These are phyloP conservation scores for Triplophysa dalaica DNA, from an alignment of 2,113 vertebrate genomes.

Conservation along the genomic window DNA sequence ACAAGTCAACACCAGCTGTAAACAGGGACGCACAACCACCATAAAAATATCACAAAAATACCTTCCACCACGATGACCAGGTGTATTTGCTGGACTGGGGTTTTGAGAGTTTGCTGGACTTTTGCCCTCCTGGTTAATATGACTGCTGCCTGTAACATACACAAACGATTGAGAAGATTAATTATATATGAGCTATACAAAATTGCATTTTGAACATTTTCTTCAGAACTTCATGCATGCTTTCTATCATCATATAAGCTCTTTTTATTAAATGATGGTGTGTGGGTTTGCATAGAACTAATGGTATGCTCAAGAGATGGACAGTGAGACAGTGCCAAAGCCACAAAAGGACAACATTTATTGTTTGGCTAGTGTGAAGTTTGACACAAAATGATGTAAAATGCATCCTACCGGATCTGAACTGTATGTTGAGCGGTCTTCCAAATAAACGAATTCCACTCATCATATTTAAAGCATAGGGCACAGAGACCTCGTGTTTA, in stretches of 20 bases:
- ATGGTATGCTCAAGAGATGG: neutral
- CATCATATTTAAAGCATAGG: slow-evolving; percentile 87
- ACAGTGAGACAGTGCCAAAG: neutral
- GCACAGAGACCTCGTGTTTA: slow-evolving; percentile 91
- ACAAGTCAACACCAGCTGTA: neutral
- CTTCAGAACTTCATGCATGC: neutral
- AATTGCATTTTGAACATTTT: no score
- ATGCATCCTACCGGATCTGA: slow-evolving; percentile 82
- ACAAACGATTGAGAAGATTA: neutral
- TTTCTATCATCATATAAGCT: neutral
- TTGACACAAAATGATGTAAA: neutral
- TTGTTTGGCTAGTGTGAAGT: neutral
- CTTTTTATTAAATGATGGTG: no score
- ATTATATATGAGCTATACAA: neutral
- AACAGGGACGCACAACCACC: neutral
- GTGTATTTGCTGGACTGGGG: slow-evolving; percentile 65
- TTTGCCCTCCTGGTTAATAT: slow-evolving; percentile 75
- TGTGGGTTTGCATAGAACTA: neutral
- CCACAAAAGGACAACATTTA: neutral
- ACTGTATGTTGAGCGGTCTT: slow-evolving; percentile 87
- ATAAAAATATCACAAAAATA: slow-evolving; percentile 41
- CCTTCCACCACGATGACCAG: slow-evolving; percentile 68
- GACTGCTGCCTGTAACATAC: slow-evolving; percentile 82
- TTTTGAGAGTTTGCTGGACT: slow-evolving; percentile 71
- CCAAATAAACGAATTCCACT: slow-evolving; percentile 86